A percentile compares a stretch with the other conserved stretches of the same genome.
Conservation (phyloP, 2,113 vertebrate species). For the Colinus virginianus region DNA sequence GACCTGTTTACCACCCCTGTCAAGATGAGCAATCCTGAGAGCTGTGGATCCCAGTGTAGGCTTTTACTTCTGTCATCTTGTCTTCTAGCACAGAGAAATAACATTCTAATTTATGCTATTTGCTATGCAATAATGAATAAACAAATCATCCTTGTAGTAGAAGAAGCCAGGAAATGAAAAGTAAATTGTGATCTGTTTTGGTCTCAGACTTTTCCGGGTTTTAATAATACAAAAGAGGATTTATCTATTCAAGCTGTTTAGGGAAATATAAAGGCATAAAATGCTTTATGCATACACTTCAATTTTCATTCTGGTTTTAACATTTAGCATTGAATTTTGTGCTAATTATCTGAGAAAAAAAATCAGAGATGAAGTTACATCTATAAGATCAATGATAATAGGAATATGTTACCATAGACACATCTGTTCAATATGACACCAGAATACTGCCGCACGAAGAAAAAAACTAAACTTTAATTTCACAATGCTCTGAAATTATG, state of each 20-base stretch:
- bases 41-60: neutral
- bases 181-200: neutral
- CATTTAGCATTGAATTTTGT: constrained; percentile 35
- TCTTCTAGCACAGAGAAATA: neutral
- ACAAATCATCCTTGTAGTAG: neutral
- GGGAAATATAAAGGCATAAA: neutral
- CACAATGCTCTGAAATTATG: constrained; percentile 51
- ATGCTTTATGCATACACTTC: neutral
- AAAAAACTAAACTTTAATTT: constrained; percentile 65
- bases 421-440: constrained; percentile 60
- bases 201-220: neutral
- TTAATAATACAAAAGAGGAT: neutral
- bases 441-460: constrained; percentile 43
- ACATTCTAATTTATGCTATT: neutral
- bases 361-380: constrained; percentile 33
- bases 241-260: neutral
- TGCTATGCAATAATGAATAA: neutral
- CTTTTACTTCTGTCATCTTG: neutral
- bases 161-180: constrained; percentile 19
- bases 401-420: constrained; percentile 77
- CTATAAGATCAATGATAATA: constrained; percentile 62
- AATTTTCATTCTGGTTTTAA: constrained; percentile 55
- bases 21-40: neutral
- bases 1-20: neutral
- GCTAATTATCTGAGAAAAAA: constrained; percentile 51